phyloP scores from a whole-genome alignment of 2,113 vertebrate species.

The Cinclus mexicanus region DNA sequence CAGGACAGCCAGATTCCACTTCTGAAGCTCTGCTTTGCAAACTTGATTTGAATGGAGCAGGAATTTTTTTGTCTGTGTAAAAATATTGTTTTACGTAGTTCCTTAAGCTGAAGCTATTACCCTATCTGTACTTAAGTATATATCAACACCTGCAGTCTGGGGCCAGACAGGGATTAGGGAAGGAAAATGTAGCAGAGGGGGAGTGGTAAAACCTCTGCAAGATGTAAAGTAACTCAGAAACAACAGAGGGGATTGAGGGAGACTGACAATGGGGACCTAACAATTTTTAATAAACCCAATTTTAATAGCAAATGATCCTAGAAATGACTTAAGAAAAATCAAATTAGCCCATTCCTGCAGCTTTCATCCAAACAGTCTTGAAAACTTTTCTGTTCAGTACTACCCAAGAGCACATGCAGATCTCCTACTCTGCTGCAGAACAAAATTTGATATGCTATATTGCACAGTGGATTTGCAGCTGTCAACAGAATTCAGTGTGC shows the following conservation, averaged over 20 bases:
- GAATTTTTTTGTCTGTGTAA: not conserved
- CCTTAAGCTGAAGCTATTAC: not conserved
- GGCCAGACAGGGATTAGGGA: not conserved
- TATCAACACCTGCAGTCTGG: constrained; percentile 8
- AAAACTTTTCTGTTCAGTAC: not conserved
- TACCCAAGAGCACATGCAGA: not conserved
- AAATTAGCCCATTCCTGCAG: not conserved
- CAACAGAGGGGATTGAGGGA: not conserved
- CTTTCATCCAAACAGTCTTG: not conserved
- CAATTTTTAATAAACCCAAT: not conserved
- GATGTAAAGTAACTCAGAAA: not conserved
- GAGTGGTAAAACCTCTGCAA: not conserved
- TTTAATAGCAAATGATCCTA: not conserved
- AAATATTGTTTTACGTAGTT: not conserved
- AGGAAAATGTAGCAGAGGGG: not conserved
- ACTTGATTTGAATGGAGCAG: not conserved
- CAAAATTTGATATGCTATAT: not conserved
- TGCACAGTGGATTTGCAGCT: not conserved
- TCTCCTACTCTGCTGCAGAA: not conserved
- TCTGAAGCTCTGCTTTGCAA: not conserved
- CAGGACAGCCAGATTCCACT: not conserved
- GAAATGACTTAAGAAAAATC: not conserved
- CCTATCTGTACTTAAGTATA: not conserved
- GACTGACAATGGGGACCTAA: not conserved
- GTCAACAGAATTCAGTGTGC: not conserved